Base-by-base conservation (phyloP, 2,888 invertebrate species). In the Acanthosepion lycidas region DNA sequence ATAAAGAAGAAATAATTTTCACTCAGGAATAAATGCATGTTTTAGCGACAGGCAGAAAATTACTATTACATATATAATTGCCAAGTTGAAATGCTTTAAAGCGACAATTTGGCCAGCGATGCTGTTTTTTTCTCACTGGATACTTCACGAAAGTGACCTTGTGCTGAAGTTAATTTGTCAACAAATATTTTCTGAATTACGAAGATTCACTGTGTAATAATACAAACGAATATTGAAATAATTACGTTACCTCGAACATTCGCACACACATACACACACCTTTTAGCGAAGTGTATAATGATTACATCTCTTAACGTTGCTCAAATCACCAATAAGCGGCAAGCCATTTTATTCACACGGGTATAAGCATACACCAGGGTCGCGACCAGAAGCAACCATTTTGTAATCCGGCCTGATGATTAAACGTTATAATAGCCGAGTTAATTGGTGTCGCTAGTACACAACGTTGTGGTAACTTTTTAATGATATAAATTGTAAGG, bases 261-360 rank as follows among this genome's bases (percentile, higher is more conserved):
- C n/a, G n/a, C n/a, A n/a, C 78, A 78, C 18, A 28, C n/a, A n/a
- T n/a, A 78, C n/a, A n/a, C 8, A 78, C 28, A 78, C 3, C n/a
- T n/a, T 64, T 64, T 64, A 64, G 64, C 64, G 28, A 78, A 28
- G 78, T 15, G 78, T 78, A n/a, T 12, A 8, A 12, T 78, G 28
- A 78, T 78, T 78, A 78, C n/a, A 78, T 0, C 18, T 18, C 55
- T 18, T 18, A 55, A 55, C 55, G 18, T 78, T 15, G 8, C n/a
- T 78, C 8, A 28, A 78, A 78, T 78, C 78, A n/a, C 78, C n/a
- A 78, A 78, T 78, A n/a, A 78, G 28, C 78, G 78, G n/a, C n/a
- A 78, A 78, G 28, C 78, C 78, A 78, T 78, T 78, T 78, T 78
- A n/a, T 78, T 78, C 78, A 78, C 78, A 78, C 78, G 78, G 78